Base-by-base conservation (phyloP, 2,888 invertebrate species). In the Drosophila leonis region DNA sequence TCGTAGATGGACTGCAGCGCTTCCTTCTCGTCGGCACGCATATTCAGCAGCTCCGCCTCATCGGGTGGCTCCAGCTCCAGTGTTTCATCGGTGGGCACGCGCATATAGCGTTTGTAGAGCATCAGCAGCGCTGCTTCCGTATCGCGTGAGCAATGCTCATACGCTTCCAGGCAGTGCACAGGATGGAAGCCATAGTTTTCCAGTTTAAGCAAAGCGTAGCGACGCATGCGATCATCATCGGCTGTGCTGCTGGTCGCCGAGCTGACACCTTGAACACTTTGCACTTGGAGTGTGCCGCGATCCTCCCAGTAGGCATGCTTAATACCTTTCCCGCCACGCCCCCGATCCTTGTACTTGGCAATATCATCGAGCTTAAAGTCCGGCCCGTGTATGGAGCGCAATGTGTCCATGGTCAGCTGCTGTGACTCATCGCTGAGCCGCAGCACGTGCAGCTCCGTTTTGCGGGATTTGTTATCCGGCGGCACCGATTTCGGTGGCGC, bases 1-100 rank as follows among this genome's bases (percentile, higher is more conserved):
- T 96, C 97, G 83, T 97, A 97, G 75, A 97, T 97, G 18, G 97
- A 96, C 92, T 96, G 95, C 37, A 97, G 92, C 0, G 96, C 96
- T 73, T 95, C 95, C 91, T 95, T 95, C 88, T 97, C 97, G 64
- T 97, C 97, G 12, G 92, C 93, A 69, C 95, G 94, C 93, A 95
- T 95, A 91, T 96, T 96, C 33, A 94, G 75, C 44, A 96, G 88
- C 82, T 96, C 95, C 4, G 93, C 87, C 72, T 93, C 92, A 6
- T 94, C 92, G 1, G 65, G 63, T 12, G 65, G 52, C 29, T 74
- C 75, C 27, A 82, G 66, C 0, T 39, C 35, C 0, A 69, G 56
- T 8, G 33, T 35, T 15, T 75, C 67, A 0, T 63, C 33, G 5
- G 74, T 75, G 0, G 81, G 72, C 4, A 91, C 61, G 6, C 75